A percentile compares a stretch with the other conserved stretches of the same genome.
Evolutionary conservation across 2,113 vertebrate species (phyloP).

Genomic region (Hippocampus comes): DNA sequence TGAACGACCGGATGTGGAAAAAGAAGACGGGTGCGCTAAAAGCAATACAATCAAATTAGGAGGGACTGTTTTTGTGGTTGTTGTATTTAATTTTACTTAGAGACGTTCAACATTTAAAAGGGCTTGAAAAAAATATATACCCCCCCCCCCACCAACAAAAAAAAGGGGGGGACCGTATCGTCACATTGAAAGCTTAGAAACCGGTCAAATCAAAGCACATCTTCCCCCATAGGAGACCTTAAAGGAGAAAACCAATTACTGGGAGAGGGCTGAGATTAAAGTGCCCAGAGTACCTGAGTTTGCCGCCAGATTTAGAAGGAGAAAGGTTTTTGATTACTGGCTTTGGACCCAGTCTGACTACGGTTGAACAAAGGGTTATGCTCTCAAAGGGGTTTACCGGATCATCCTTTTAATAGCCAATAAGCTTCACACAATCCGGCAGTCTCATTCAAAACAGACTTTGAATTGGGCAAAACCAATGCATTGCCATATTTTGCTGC

Average conservation of each 20-base stretch:
- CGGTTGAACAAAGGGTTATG: slow-evolving; percentile 27
- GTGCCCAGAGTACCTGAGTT: slow-evolving; percentile 45
- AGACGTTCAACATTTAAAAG: slow-evolving; percentile 16
- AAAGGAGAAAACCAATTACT: slow-evolving; percentile 66
- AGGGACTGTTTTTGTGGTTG: slow-evolving; percentile 2
- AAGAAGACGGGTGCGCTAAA: slow-evolving; percentile 11
- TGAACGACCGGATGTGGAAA: slow-evolving; percentile 6
- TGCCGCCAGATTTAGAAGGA: slow-evolving; percentile 48
- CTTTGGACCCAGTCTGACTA: slow-evolving; percentile 40
- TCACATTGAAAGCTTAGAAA: slow-evolving; percentile 37
- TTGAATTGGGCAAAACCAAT: slow-evolving; percentile 29
- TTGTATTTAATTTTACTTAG: background rate
- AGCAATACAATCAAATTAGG: slow-evolving; percentile 38
- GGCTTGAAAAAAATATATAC: slow-evolving; percentile 18
- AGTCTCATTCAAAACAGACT: slow-evolving; percentile 43
- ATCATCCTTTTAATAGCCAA: slow-evolving; percentile 63
- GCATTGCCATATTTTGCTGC: slow-evolving; percentile 15
- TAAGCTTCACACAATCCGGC: slow-evolving; percentile 55
- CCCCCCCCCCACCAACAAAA: background rate
- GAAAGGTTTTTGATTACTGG: slow-evolving; percentile 43
- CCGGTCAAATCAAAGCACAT: slow-evolving; percentile 35
- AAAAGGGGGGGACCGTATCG: slow-evolving; percentile 29
- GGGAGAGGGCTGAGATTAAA: slow-evolving; percentile 64
- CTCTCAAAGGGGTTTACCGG: slow-evolving; percentile 47
- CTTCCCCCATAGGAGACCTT: slow-evolving; percentile 50